These are phyloP conservation scores for Acinonyx jubatus DNA, from an alignment of 2,113 vertebrate genomes.

Conservation along the genomic window DNA sequence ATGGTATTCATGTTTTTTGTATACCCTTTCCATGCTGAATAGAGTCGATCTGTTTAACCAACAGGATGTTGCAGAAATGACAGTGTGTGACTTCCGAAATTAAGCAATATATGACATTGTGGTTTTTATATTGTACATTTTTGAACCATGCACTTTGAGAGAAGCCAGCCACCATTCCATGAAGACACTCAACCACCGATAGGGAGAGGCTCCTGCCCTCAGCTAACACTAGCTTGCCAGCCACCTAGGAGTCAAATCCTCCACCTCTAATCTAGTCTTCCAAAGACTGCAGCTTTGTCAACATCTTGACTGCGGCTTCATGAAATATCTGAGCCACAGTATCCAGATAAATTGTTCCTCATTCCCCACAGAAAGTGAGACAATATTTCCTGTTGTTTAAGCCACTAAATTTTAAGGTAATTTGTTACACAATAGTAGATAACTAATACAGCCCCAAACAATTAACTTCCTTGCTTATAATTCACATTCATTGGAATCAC, in stretches of 20 bases:
- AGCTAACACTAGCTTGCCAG: neutral
- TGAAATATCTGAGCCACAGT: conserved; percentile 1
- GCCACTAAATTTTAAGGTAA: neutral
- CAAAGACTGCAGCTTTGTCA: neutral
- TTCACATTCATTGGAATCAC: conserved; percentile 3
- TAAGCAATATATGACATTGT: neutral
- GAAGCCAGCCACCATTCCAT: neutral
- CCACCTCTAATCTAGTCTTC: neutral
- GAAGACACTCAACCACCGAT: neutral
- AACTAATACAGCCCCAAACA: neutral
- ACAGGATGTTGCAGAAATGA: neutral
- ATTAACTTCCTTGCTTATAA: neutral
- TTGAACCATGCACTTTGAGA: neutral
- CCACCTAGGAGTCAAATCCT: conserved; percentile 8
- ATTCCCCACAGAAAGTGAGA: neutral
- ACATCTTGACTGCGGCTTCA: neutral
- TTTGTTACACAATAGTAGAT: neutral
- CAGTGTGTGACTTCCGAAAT: neutral
- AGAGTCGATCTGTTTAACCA: neutral
- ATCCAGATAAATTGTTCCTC: neutral
- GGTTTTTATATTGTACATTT: neutral
- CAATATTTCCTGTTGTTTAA: neutral
- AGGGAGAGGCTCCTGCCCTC: no score
- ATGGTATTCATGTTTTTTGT: neutral
- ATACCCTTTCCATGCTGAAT: neutral